These are phyloP conservation scores for Brachionus paranguensis DNA, from an alignment of 1,140 invertebrate species.

Conservation along the genomic window DNA sequence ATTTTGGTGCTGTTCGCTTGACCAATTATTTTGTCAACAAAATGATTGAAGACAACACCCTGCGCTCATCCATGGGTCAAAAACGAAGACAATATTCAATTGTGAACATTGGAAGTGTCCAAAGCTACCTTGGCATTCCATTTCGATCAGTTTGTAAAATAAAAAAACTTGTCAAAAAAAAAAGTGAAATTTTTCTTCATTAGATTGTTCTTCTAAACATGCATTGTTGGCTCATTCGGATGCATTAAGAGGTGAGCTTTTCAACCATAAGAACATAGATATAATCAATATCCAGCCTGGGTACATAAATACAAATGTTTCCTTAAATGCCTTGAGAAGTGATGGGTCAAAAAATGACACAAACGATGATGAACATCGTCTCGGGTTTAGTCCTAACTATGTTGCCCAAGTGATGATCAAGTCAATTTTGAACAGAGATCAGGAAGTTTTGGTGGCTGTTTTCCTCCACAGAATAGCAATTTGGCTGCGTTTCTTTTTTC, in stretches of 20 bases:
- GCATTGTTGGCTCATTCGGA: constrained; percentile 14
- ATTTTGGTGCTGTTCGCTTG: constrained; percentile 19
- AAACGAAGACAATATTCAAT: not conserved
- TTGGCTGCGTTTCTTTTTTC: constrained; percentile 35
- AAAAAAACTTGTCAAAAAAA: not conserved
- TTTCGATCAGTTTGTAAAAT: constrained; percentile 4
- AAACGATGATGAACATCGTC: constrained; percentile 38
- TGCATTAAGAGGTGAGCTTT: constrained; percentile 15
- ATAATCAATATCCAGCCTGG: constrained; percentile 33
- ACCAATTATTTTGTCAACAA: constrained; percentile 34
- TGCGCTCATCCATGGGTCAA: not conserved
- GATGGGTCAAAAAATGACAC: constrained; percentile 37
- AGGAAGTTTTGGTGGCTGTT: constrained; percentile 26
- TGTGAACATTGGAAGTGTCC: not conserved
- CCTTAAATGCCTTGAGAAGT: constrained; percentile 7
- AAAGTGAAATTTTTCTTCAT: not conserved
- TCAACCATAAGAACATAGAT: not conserved
- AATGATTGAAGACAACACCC: constrained; percentile 19
- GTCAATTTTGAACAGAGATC: constrained; percentile 6
- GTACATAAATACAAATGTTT: constrained; percentile 35
- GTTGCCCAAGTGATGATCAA: constrained; percentile 13
- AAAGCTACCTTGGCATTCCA: constrained; percentile 8
- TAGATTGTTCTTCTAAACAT: constrained; percentile 37
- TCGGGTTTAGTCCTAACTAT: constrained; percentile 7
- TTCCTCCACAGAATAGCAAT: constrained; percentile 2